Evolutionary conservation across 2,113 vertebrate genomes (phyloP).

Genomic region (Bombycilla garrulus): DNA sequence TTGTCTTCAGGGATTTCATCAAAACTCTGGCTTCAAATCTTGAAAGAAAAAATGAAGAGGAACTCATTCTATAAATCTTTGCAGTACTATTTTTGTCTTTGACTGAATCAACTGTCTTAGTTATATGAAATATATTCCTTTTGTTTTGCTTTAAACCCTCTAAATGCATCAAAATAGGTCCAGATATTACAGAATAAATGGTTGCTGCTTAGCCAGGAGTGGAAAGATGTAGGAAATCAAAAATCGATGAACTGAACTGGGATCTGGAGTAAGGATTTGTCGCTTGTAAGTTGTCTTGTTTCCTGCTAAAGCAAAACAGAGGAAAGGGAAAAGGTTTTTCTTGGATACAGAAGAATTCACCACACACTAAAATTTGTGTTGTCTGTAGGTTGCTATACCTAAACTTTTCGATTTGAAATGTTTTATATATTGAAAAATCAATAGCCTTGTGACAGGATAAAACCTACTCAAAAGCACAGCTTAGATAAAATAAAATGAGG

Average conservation of each 20-base stretch:
- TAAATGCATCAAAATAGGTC: not conserved
- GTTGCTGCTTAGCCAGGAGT: not conserved
- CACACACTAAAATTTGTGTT: not conserved
- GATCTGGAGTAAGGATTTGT: not conserved
- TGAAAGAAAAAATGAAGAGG: not conserved
- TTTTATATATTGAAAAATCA: not conserved
- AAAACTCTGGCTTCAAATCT: not conserved
- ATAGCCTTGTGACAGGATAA: not conserved
- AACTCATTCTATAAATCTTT: not conserved
- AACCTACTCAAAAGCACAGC: fast-evolving
- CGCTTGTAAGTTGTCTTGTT: not conserved
- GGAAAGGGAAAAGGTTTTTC: not conserved
- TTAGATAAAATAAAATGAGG: not conserved
- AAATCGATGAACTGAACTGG: not conserved
- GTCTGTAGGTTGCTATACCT: not conserved
- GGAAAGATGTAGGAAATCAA: not conserved
- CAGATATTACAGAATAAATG: not conserved
- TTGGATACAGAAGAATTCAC: not conserved
- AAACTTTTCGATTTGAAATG: not conserved
- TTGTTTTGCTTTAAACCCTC: not conserved
- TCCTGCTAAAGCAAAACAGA: not conserved
- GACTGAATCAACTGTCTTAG: not conserved
- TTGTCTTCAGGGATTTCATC: not conserved
- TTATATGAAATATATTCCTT: not conserved
- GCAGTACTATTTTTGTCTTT: not conserved